Evolutionary conservation across 2,113 vertebrate genomes (phyloP).

Genomic region (Periophthalmus modestus): DNA sequence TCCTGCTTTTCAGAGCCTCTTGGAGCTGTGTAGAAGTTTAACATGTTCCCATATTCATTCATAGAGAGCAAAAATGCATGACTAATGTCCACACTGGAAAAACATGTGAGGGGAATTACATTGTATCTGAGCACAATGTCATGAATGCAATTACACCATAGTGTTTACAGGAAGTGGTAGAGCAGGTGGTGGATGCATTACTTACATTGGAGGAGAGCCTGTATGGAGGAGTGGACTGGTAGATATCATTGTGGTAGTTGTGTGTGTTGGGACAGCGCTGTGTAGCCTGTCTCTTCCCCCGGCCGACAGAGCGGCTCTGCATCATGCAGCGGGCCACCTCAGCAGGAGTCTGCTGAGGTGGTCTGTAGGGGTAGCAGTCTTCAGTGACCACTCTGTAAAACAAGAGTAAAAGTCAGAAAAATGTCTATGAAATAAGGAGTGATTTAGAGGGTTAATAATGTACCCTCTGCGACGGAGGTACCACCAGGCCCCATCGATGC

Average conservation of each 20-base stretch:
- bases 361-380: constrained; percentile 88
- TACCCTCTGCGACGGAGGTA: constrained; percentile 90
- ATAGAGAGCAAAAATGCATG: constrained; percentile 12
- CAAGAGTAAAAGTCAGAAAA: not conserved
- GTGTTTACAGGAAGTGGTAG: constrained; percentile 2
- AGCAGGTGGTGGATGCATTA: not conserved
- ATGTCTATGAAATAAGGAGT: not conserved
- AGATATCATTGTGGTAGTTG: constrained; percentile 88
- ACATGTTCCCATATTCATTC: constrained; percentile 27
- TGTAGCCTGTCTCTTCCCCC: constrained; percentile 94
- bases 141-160: constrained; percentile 1
- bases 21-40: not conserved
- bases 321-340: constrained; percentile 86
- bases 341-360: constrained; percentile 64
- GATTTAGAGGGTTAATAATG: constrained; percentile 5
- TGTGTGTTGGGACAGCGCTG: constrained; percentile 86
- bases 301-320: constrained; percentile 88
- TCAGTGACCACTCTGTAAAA: constrained; percentile 89
- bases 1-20: not conserved
- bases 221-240: constrained; percentile 95
- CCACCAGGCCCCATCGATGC: constrained; percentile 94
- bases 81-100: constrained; percentile 24
- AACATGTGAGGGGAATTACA: constrained; percentile 42
- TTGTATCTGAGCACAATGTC: constrained; percentile 13
- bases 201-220: constrained; percentile 89